Conservation (phyloP, 2,888 invertebrate genomes). For the Trichacis sp. region DNA sequence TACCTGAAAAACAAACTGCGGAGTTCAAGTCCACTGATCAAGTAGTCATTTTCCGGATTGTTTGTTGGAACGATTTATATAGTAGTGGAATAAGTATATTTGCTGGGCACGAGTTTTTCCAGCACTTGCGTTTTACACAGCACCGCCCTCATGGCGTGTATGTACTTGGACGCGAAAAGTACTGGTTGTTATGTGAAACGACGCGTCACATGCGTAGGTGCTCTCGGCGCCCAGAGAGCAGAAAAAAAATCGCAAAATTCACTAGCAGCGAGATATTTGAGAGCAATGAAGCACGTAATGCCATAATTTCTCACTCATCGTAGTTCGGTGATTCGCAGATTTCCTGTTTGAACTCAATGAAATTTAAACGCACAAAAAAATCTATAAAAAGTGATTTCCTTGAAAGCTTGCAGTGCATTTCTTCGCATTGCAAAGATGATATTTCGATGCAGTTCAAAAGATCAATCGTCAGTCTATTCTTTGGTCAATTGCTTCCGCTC, state of each 20-base stretch:
- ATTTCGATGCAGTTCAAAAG: background rate
- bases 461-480: background rate
- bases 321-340: background rate
- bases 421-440: no score
- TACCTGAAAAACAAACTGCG: no score
- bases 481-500: slow-evolving; percentile 9
- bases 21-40: no score
- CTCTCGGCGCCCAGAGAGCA: slow-evolving; percentile 9
- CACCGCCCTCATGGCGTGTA: background rate
- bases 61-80: background rate
- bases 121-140: background rate
- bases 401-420: no score
- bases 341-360: no score
- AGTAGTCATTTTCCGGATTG: background rate
- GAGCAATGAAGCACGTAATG: slow-evolving; percentile 30
- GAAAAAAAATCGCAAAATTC: slow-evolving; percentile 22
- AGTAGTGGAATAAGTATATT: background rate
- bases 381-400: no score
- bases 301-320: background rate
- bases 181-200: slow-evolving; percentile 17
- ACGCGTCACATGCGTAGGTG: slow-evolving; percentile 38
- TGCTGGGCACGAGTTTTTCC: background rate
- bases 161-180: background rate
- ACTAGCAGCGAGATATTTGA: slow-evolving; percentile 22
- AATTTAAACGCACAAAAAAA: no score